Conservation (phyloP, 2,113 vertebrate species). For the Penelope pileata region DNA sequence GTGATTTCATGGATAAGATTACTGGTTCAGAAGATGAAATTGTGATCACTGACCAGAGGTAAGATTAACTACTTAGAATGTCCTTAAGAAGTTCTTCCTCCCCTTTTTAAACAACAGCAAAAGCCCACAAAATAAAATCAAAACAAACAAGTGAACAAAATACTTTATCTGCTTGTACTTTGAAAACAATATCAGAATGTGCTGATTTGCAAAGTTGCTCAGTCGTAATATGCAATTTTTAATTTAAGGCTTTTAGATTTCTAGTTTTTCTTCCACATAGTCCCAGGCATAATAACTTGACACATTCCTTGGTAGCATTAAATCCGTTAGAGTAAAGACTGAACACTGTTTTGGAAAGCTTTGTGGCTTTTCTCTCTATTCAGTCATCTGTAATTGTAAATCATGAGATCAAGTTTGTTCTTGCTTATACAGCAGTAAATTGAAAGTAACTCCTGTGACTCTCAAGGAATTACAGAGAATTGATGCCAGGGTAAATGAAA, state of each 20-base stretch:
- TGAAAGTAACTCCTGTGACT: background rate
- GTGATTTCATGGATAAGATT: background rate
- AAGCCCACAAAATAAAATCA: background rate
- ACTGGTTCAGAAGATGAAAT: background rate
- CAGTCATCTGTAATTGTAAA: slow-evolving; percentile 16
- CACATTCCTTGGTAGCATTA: background rate
- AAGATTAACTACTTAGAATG: background rate
- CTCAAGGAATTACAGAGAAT: slow-evolving; percentile 6
- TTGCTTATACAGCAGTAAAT: slow-evolving; percentile 5
- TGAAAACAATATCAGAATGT: background rate
- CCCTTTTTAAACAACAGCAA: background rate
- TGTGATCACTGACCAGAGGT: background rate
- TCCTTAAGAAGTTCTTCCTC: background rate
- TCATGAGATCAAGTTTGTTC: background rate
- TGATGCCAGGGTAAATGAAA: slow-evolving; percentile 29
- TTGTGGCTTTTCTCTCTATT: background rate
- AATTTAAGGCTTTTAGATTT: background rate
- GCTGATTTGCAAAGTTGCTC: background rate
- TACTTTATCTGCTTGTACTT: background rate
- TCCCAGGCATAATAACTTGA: background rate
- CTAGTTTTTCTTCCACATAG: background rate
- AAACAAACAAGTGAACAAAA: background rate
- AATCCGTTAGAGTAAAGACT: background rate
- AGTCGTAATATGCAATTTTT: background rate
- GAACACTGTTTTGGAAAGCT: background rate